A percentile compares a stretch with the other conserved stretches of the same genome.
Evolutionary conservation across 2,888 invertebrate species (phyloP).

Genomic region (Heteropelma amictum): DNA sequence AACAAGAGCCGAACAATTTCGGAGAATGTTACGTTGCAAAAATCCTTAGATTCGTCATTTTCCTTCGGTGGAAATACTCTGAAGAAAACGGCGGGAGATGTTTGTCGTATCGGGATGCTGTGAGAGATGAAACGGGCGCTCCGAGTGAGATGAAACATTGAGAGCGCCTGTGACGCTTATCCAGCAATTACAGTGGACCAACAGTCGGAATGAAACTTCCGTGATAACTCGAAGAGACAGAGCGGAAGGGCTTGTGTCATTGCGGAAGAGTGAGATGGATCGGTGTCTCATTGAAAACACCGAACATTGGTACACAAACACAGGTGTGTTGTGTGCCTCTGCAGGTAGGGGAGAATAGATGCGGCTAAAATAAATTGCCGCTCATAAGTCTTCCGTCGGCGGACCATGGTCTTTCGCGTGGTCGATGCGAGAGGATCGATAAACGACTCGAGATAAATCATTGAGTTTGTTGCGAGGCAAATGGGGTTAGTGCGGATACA

Average conservation of each 20-base stretch:
- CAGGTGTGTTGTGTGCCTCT: slow-evolving; percentile 38
- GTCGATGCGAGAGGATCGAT: slow-evolving; percentile 34
- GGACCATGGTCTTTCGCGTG: slow-evolving; percentile 13
- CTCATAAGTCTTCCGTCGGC: slow-evolving; percentile 73
- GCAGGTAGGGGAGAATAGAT: slow-evolving; percentile 73
- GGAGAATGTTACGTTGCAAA: slow-evolving; percentile 73
- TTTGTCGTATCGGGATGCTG: slow-evolving; percentile 20
- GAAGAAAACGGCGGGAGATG: slow-evolving; percentile 46
- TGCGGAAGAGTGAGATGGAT: slow-evolving; percentile 25
- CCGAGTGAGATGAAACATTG: slow-evolving; percentile 16
- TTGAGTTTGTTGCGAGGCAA: slow-evolving; percentile 64
- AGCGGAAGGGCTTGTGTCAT: not conserved
- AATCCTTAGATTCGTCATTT: slow-evolving; percentile 50
- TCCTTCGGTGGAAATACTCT: slow-evolving; percentile 53
- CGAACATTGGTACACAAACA: slow-evolving; percentile 3
- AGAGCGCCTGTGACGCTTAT: not conserved
- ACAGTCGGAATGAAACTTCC: not conserved
- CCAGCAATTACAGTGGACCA: not conserved
- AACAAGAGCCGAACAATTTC: slow-evolving; percentile 64
- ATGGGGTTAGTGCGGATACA: slow-evolving; percentile 56
- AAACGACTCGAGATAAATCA: slow-evolving; percentile 59
- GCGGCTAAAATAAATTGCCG: slow-evolving; percentile 68
- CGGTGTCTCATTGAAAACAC: slow-evolving; percentile 8
- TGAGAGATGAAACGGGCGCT: not conserved
- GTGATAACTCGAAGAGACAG: not conserved